Conservation (phyloP, 1,140 invertebrate species). For the Drosophila triauraria region DNA sequence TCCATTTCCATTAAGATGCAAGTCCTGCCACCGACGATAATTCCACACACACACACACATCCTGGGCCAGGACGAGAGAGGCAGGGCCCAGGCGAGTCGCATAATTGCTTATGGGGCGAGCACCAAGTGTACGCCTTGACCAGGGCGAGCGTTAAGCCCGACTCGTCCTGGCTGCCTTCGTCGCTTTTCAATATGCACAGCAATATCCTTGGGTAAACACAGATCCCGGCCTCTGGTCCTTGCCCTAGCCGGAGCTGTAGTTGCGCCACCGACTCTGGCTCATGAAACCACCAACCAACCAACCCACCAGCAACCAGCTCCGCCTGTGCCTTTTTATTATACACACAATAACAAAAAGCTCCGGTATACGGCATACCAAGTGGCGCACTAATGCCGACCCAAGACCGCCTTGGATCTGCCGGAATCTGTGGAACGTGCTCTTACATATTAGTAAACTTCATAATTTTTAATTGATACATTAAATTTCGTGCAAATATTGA, state of each 20-base stretch:
- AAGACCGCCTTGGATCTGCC: conserved; percentile 13
- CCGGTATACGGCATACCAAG: conserved; percentile 74
- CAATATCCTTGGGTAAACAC: conserved; percentile 82
- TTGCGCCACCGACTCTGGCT: neutral
- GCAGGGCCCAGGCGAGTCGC: conserved; percentile 21
- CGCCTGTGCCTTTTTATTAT: conserved; percentile 71
- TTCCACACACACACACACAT: conserved; percentile 63
- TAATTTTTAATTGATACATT: conserved; percentile 85
- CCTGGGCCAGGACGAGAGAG: conserved; percentile 14
- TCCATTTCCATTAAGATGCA: conserved; percentile 85
- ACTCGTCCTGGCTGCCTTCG: conserved; percentile 40
- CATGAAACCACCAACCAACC: neutral
- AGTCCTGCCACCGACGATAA: conserved; percentile 79
- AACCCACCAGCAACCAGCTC: too few species aligned
- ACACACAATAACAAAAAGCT: conserved; percentile 71
- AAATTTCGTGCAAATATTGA: conserved; percentile 83
- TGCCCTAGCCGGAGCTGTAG: neutral
- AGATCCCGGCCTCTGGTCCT: conserved; percentile 45
- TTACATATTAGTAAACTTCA: conserved; percentile 85
- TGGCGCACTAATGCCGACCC: conserved; percentile 65
- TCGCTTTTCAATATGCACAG: conserved; percentile 82
- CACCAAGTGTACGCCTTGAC: conserved; percentile 76
- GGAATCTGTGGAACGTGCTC: conserved; percentile 75
- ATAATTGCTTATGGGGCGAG: conserved; percentile 70
- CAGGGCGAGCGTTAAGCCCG: conserved; percentile 70